A percentile compares a stretch with the other conserved stretches of the same genome.
Evolutionary conservation across 2,797 vertebrate species (phyloP).

Genomic region (Macropus fuliginosus): DNA sequence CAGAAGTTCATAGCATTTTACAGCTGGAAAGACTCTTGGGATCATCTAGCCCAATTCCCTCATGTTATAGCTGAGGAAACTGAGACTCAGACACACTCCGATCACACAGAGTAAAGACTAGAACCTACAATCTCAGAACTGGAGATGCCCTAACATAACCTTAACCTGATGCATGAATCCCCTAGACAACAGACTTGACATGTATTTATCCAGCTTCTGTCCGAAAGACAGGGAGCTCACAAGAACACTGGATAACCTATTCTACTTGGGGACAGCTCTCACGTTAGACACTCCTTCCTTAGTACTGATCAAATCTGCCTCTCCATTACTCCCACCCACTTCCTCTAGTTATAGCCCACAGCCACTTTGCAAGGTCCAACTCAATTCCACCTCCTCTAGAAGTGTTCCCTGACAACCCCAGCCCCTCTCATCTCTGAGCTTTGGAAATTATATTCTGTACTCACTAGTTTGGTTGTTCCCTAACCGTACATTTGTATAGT

Average conservation of each 20-base stretch:
- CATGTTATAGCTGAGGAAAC: neutral
- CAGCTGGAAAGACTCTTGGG: neutral
- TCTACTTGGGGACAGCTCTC: neutral
- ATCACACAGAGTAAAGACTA: neutral
- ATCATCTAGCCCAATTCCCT: neutral
- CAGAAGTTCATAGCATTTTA: neutral
- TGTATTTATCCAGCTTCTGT: neutral
- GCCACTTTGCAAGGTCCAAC: neutral
- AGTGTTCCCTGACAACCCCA: neutral
- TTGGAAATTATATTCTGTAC: neutral
- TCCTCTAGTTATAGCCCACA: neutral
- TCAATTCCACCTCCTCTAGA: neutral
- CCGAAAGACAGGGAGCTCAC: neutral
- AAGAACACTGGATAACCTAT: neutral
- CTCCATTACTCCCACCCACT: neutral
- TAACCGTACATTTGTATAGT: neutral
- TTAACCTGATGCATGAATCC: neutral
- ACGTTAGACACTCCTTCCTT: neutral
- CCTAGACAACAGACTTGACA: neutral
- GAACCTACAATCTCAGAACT: neutral
- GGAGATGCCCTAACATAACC: neutral
- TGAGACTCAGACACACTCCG: neutral
- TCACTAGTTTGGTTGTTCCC: neutral
- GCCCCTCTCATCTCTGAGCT: neutral
- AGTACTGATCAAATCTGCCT: neutral